Percentiles rank a stretch among this genome's conserved stretches.
phyloP scores from a whole-genome alignment of 2,888 invertebrate genomes.

The Dryocosmus kuriphilus region DNA sequence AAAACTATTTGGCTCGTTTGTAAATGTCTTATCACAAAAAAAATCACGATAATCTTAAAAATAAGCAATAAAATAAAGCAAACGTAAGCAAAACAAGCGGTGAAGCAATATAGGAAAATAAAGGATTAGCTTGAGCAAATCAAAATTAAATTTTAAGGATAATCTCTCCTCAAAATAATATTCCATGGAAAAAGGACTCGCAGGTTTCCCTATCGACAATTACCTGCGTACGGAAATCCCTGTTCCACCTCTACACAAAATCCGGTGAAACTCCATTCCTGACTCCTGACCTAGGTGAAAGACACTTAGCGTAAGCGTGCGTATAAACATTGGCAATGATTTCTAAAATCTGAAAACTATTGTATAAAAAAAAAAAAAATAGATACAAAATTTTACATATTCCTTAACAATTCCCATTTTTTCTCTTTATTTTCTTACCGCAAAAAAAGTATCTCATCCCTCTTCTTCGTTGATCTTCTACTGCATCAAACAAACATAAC shows the following conservation, averaged over 20 bases:
- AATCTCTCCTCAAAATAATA: not conserved
- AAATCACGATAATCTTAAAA: not conserved
- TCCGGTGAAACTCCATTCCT: not conserved
- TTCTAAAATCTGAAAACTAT: not conserved
- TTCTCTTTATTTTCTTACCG: not conserved
- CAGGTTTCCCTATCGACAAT: not conserved
- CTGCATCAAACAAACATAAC: not conserved
- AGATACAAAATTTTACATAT: not conserved
- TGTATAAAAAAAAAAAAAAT: not conserved
- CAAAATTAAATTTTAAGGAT: not conserved
- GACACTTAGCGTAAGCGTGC: not conserved
- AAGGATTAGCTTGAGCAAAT: not conserved
- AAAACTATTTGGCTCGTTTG: not conserved
- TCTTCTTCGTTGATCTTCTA: too few relatives aligned
- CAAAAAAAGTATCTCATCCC: not conserved
- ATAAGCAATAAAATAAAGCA: not conserved
- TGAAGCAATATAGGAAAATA: not conserved
- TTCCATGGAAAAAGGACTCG: not conserved
- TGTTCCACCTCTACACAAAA: not conserved
- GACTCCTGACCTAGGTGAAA: conserved; percentile 32
- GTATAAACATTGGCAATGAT: not conserved
- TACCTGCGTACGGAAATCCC: not conserved
- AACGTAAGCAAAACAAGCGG: not conserved
- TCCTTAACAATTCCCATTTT: not conserved
- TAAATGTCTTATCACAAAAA: not conserved